Evolutionary conservation across 2,888 invertebrate genomes (phyloP).

Genomic region (Villa cingulata): DNA sequence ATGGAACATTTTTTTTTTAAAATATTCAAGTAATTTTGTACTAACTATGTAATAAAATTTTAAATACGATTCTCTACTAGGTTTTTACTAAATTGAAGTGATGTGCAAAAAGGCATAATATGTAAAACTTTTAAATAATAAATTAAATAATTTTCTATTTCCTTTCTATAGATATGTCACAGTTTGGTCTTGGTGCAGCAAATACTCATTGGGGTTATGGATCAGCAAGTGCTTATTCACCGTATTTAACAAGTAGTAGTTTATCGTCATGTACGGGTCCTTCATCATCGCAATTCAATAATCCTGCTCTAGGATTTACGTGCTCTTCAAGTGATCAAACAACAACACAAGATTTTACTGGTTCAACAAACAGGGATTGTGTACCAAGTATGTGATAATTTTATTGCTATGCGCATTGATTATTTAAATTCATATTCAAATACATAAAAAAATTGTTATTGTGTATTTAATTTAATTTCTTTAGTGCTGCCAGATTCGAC

Average conservation of each 20-base stretch:
- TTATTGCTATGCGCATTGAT: too few species aligned
- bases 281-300: slow-evolving; percentile 55
- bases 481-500: slow-evolving; percentile 67
- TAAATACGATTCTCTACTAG: too few species aligned
- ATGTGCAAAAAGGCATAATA: too few species aligned
- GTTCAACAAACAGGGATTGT: slow-evolving; percentile 43
- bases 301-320: slow-evolving; percentile 58
- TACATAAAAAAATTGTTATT: background rate
- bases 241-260: slow-evolving; percentile 58
- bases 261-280: slow-evolving; percentile 64
- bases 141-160: too few species aligned
- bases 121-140: too few species aligned
- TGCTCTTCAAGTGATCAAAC: slow-evolving; percentile 54
- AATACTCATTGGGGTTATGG: slow-evolving; percentile 85
- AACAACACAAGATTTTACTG: slow-evolving; percentile 43
- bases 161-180: slow-evolving; percentile 60
- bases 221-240: slow-evolving; percentile 72
- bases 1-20: too few species aligned
- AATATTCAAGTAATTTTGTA: too few species aligned
- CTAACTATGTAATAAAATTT: too few species aligned
- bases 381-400: slow-evolving; percentile 37
- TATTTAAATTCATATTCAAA: background rate
- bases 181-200: slow-evolving; percentile 69
- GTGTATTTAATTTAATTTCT: slow-evolving; percentile 3
- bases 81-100: too few species aligned